Conservation (phyloP, 2,113 vertebrate species). For the Aplodontia rufa region DNA sequence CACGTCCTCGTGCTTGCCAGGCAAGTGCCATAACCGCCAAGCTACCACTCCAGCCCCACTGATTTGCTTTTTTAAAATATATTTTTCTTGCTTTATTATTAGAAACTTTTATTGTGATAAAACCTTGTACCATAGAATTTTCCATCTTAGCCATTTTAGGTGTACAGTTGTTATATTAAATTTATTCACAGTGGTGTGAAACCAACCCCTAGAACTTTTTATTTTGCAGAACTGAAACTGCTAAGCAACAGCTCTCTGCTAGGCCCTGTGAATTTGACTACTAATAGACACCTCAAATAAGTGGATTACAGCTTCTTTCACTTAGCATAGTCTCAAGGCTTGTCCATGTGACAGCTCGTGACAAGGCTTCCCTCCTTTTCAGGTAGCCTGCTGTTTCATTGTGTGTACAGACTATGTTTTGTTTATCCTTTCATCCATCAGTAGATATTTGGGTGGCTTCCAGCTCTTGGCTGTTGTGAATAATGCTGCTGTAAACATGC, state of each 20-base stretch:
- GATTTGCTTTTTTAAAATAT: neutral
- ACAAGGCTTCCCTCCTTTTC: neutral
- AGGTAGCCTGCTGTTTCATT: neutral
- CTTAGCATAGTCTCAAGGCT: neutral
- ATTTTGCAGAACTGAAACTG: neutral
- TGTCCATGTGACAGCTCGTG: neutral
- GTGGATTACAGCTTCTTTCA: neutral
- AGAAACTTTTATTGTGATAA: neutral
- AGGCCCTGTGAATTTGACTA: neutral
- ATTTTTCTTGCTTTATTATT: neutral
- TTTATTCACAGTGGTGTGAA: neutral
- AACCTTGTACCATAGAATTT: neutral
- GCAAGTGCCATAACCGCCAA: no score
- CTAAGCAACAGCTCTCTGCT: neutral
- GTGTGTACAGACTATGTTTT: neutral
- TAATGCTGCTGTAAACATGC: neutral
- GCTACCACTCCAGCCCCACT: no score
- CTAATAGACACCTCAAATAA: neutral
- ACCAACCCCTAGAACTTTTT: neutral
- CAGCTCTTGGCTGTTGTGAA: neutral
- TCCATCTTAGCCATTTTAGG: neutral
- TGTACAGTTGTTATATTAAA: neutral
- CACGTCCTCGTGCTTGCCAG: no score
- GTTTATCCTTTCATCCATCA: neutral
- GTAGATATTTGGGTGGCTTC: neutral